These are phyloP conservation scores for Coryphaenoides rupestris DNA, from an alignment of 2,113 vertebrate genomes.

Conservation along the genomic window DNA sequence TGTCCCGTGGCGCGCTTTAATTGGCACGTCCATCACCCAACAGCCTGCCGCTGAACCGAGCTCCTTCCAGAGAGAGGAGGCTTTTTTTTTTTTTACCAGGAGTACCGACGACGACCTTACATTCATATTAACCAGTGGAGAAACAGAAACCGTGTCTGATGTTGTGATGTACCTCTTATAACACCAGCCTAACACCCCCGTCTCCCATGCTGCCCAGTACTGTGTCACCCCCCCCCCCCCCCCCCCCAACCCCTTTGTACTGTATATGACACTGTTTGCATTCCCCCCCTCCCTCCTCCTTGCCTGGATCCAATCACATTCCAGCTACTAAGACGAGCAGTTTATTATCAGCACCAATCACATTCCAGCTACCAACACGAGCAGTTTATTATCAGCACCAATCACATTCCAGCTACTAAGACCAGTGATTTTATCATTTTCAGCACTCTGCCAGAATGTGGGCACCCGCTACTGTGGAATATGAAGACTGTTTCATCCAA, in stretches of 20 bases:
- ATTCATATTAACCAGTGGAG: slow-evolving; percentile 13
- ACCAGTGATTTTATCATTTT: slow-evolving; percentile 32
- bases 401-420: slow-evolving; percentile 55
- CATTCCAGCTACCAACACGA: slow-evolving; percentile 52
- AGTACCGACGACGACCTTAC: neutral
- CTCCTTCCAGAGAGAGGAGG: no score
- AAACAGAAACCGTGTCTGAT: slow-evolving; percentile 6
- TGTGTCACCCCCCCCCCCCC: slow-evolving; percentile 7
- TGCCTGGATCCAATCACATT: slow-evolving; percentile 59
- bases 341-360: slow-evolving; percentile 33
- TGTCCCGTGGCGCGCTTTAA: no score
- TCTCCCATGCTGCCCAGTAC: slow-evolving; percentile 36
- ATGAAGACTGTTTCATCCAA: slow-evolving; percentile 64
- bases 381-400: slow-evolving; percentile 28
- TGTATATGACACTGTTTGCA: slow-evolving; percentile 35
- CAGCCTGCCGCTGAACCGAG: no score
- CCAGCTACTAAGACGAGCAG: slow-evolving; percentile 48
- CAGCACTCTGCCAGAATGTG: slow-evolving; percentile 54
- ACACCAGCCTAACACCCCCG: slow-evolving; percentile 55
- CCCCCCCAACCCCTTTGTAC: slow-evolving; percentile 11
- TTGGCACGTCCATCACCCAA: no score
- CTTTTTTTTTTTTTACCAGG: neutral
- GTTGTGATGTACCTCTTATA: slow-evolving; percentile 23
- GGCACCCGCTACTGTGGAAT: slow-evolving; percentile 48
- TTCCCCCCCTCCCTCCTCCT: slow-evolving; percentile 32